phyloP scores from a whole-genome alignment of 2,113 vertebrate species.

The Seriola quinqueradiata region DNA sequence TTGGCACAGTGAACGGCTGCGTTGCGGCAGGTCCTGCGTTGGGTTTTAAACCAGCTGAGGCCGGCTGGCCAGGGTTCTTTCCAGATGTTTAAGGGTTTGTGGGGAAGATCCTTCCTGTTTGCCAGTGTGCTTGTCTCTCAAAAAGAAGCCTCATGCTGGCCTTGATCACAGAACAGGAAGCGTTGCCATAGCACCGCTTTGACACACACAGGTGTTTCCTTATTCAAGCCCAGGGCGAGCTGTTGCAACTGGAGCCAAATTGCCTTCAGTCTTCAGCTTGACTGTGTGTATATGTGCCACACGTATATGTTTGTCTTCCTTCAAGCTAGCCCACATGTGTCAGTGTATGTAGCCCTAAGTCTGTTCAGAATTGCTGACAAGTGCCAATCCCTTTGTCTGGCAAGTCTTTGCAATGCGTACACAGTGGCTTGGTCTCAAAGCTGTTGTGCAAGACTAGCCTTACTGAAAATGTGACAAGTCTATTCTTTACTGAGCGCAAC shows the following conservation, averaged over 20 bases:
- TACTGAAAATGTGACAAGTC: slow-evolving; percentile 81
- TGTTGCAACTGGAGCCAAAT: slow-evolving; percentile 67
- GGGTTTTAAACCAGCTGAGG: slow-evolving; percentile 10
- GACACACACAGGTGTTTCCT: slow-evolving; percentile 77
- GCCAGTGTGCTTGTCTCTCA: slow-evolving; percentile 54
- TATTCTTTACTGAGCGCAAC: slow-evolving; percentile 79
- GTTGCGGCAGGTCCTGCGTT: not conserved
- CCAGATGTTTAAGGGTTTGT: slow-evolving; percentile 55
- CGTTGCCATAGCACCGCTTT: slow-evolving; percentile 76
- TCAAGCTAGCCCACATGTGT: slow-evolving; percentile 55
- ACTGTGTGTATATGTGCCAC: slow-evolving; percentile 19
- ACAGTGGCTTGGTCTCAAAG: slow-evolving; percentile 73
- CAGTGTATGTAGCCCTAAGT: slow-evolving; percentile 60
- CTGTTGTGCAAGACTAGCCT: slow-evolving; percentile 75
- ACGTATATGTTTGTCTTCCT: slow-evolving; percentile 45
- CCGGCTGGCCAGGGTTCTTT: not conserved
- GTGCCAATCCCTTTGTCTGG: slow-evolving; percentile 78
- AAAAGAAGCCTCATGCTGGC: slow-evolving; percentile 52
- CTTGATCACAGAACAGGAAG: slow-evolving; percentile 75
- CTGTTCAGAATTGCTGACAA: slow-evolving; percentile 78
- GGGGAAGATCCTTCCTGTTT: slow-evolving; percentile 28
- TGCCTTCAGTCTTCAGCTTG: slow-evolving; percentile 47
- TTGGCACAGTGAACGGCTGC: not conserved
- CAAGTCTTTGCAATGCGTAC: slow-evolving; percentile 57
- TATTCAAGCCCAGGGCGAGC: slow-evolving; percentile 70